phyloP scores from a whole-genome alignment of 2,113 vertebrate genomes.

The Callocephalon fimbriatum region DNA sequence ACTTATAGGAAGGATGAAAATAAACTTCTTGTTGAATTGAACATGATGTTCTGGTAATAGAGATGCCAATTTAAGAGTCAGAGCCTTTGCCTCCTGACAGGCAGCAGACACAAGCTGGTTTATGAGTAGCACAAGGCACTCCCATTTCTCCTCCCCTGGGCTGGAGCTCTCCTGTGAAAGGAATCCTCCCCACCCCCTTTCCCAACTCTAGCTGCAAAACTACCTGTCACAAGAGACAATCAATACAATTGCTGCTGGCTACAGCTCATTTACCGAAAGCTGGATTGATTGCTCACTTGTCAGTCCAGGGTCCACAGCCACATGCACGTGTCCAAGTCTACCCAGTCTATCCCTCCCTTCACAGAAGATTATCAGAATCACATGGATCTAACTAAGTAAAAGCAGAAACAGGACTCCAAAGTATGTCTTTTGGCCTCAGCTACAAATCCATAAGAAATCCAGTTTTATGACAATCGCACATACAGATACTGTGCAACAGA shows the following conservation, averaged over 20 bases:
- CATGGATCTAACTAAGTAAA: not conserved
- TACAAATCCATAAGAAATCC: not conserved
- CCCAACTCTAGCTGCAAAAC: not conserved
- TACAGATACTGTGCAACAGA: not conserved
- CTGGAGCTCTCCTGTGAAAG: not conserved
- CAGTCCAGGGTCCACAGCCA: not conserved
- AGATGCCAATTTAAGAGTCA: constrained; percentile 35
- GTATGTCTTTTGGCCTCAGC: not conserved
- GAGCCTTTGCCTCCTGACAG: not conserved
- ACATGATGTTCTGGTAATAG: constrained; percentile 58
- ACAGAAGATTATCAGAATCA: not conserved
- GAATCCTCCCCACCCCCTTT: not conserved
- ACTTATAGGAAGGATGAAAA: constrained; percentile 65
- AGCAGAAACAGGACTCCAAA: not conserved
- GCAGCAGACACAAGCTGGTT: not conserved
- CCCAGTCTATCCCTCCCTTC: not conserved
- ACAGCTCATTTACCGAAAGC: not conserved
- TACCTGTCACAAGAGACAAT: not conserved
- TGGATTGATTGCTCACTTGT: constrained; percentile 30
- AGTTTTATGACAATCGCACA: not conserved
- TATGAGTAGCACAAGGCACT: not conserved
- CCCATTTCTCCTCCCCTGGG: not conserved
- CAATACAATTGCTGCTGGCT: constrained; percentile 13
- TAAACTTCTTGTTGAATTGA: constrained; percentile 50
- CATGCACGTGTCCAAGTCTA: not conserved